A percentile compares a stretch with the other conserved stretches of the same genome.
phyloP scores from a whole-genome alignment of 2,797 vertebrate genomes.

The Caiman crocodilus region DNA sequence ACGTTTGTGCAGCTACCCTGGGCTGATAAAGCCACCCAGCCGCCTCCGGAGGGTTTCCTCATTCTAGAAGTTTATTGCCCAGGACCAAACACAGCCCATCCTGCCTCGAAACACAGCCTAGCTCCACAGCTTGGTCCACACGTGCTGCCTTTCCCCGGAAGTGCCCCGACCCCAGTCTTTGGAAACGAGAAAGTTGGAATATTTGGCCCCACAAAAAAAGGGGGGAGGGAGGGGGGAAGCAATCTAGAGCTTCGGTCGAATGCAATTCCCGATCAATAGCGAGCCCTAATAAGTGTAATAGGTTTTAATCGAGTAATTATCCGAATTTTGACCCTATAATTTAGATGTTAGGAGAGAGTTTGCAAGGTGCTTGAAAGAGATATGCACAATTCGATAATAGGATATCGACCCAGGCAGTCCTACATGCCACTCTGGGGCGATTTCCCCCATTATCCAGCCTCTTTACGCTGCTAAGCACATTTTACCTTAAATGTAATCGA shows the following conservation, averaged over 20 bases:
- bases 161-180: not conserved
- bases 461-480: constrained; percentile 88
- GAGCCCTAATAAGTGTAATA: constrained; percentile 92
- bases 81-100: not conserved
- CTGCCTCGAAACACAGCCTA: not conserved
- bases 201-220: constrained; percentile 65
- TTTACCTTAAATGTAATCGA: constrained; percentile 90
- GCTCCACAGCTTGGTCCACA: not conserved
- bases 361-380: constrained; percentile 93
- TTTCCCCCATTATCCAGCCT: constrained; percentile 86
- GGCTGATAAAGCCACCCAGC: not conserved
- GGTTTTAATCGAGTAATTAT: constrained; percentile 95
- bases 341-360: constrained; percentile 90
- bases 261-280: constrained; percentile 87
- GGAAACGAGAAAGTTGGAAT: constrained; percentile 65
- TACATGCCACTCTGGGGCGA: constrained; percentile 84
- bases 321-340: constrained; percentile 93
- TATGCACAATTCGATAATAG: constrained; percentile 92
- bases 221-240: constrained; percentile 69
- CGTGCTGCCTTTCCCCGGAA: not conserved
- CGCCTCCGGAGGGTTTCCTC: not conserved
- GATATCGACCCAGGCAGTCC: constrained; percentile 89
- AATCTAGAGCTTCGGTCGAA: constrained; percentile 85
- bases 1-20: not conserved
- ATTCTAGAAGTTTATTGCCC: not conserved